Evolutionary conservation across 2,797 vertebrate species (phyloP).

Genomic region (Ceryle rudis): DNA sequence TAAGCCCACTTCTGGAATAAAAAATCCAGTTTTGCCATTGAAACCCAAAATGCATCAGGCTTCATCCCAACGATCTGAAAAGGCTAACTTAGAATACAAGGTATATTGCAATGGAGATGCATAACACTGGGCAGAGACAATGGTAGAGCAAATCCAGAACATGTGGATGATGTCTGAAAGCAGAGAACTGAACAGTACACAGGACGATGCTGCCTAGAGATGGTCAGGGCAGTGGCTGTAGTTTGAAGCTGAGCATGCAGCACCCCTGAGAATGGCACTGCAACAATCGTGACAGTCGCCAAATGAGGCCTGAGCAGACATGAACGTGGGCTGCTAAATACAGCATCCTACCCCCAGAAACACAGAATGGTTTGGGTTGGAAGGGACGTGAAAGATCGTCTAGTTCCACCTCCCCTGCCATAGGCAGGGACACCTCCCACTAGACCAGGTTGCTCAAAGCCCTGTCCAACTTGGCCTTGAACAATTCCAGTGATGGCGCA

Average conservation of each 20-base stretch:
- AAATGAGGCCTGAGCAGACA: background rate
- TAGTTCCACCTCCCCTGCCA: background rate
- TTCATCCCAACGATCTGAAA: background rate
- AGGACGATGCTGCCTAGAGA: background rate
- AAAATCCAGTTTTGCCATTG: background rate
- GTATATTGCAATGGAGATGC: background rate
- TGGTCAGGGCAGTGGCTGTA: background rate
- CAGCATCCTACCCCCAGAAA: background rate
- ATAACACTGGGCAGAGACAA: rapidly evolving
- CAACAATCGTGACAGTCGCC: rapidly evolving
- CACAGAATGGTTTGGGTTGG: background rate
- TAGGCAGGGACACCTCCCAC: background rate
- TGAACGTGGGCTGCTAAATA: background rate
- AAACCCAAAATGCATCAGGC: background rate
- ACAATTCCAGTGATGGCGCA: background rate
- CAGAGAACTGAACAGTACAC: background rate
- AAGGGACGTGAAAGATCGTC: background rate
- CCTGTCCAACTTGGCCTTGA: background rate
- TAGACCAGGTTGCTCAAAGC: background rate
- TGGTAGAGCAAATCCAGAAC: background rate
- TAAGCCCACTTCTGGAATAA: background rate
- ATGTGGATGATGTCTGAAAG: rapidly evolving
- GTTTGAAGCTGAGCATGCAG: background rate
- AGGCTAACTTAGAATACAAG: background rate
- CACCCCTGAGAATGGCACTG: rapidly evolving